A percentile compares a stretch with the other conserved stretches of the same genome.
Evolutionary conservation across 37 sponge, comb jelly and placozoan species (phyloP).

Genomic region (Ephydatia muelleri): DNA sequence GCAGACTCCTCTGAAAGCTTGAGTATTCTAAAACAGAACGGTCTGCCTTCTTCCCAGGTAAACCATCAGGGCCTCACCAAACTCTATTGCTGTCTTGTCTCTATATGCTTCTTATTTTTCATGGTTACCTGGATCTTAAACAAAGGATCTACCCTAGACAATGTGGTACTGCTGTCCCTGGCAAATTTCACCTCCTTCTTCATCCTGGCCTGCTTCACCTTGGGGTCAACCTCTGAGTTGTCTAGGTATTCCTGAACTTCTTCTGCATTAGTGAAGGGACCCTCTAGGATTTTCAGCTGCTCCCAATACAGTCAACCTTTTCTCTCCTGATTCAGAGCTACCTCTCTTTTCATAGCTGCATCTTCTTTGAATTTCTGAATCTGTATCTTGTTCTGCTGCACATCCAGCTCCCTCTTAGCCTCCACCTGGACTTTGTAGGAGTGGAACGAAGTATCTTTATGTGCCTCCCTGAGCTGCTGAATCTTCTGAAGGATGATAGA

Average conservation of each 20-base stretch:
- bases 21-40: neutral
- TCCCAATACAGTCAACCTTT: neutral
- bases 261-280: neutral
- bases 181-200: neutral
- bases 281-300: neutral
- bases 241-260: neutral
- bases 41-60: no score
- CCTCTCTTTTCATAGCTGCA: neutral
- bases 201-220: neutral
- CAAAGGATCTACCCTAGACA: no score
- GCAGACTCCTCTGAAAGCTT: neutral
- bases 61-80: no score
- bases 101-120: no score
- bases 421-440: neutral
- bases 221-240: neutral
- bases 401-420: slow-evolving; percentile 1
- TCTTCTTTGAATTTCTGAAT: neutral
- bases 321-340: slow-evolving; percentile 1
- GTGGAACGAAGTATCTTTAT: neutral
- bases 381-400: neutral
- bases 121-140: no score
- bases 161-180: no score
- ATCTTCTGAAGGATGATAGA: neutral
- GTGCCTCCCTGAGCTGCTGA: neutral
- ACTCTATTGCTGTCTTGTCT: no score